Percentiles rank a stretch among this genome's conserved stretches.
phyloP scores from a whole-genome alignment of 2,797 vertebrate genomes.

The Chloroceryle inda region DNA sequence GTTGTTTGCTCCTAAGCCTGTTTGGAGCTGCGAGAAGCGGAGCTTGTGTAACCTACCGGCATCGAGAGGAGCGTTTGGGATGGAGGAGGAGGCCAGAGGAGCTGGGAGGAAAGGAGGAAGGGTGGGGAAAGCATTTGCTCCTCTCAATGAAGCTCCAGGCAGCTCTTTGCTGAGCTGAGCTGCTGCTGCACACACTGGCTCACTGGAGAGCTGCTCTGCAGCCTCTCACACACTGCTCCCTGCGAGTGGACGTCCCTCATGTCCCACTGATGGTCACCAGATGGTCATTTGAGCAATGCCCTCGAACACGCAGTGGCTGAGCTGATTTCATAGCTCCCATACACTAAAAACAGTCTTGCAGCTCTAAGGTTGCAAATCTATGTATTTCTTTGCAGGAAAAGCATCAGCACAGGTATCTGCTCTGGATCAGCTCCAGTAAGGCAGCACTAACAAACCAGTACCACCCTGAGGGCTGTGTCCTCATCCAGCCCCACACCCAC shows the following conservation, averaged over 20 bases:
- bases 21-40: neutral
- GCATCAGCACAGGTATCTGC: neutral
- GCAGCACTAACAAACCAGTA: fast-evolving
- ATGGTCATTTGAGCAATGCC: neutral
- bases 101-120: neutral
- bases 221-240: fast-evolving
- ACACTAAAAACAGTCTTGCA: neutral
- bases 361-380: neutral
- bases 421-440: neutral
- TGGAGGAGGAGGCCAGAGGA: neutral
- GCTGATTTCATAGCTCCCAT: neutral
- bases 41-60: neutral
- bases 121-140: neutral
- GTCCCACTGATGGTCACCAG: neutral
- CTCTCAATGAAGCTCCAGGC: neutral
- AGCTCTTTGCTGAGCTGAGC: neutral
- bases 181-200: neutral
- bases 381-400: neutral
- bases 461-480: neutral
- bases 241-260: fast-evolving
- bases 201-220: neutral
- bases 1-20: neutral
- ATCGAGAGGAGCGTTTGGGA: neutral
- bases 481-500: neutral
- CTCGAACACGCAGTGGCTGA: fast-evolving